Evolutionary conservation across 2,113 vertebrate species (phyloP).

Genomic region (Lutjanus erythropterus): DNA sequence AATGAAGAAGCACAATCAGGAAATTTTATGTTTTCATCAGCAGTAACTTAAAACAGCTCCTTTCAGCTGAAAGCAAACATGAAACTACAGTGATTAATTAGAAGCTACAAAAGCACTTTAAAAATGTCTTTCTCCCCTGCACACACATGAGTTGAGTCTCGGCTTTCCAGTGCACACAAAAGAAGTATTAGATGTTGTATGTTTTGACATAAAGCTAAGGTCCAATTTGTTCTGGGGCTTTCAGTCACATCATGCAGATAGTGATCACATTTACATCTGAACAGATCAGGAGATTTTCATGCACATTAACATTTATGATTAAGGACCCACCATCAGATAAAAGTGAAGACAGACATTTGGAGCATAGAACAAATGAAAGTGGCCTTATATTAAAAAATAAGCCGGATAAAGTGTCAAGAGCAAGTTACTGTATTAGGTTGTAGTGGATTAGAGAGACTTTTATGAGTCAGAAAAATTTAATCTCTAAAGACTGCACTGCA

Average conservation of each 20-base stretch:
- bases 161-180: too few species aligned
- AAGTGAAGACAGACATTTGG: neutral
- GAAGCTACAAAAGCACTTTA: too few species aligned
- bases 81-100: too few species aligned
- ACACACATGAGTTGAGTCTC: too few species aligned
- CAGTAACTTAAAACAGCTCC: too few species aligned
- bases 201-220: neutral
- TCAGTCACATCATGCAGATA: neutral
- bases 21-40: too few species aligned
- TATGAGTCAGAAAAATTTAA: slow-evolving; percentile 1
- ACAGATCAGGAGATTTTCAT: neutral
- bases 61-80: too few species aligned
- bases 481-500: neutral
- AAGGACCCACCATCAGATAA: neutral
- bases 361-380: neutral
- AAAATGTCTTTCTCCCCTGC: too few species aligned
- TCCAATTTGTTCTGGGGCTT: neutral
- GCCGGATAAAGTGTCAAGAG: neutral
- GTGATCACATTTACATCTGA: too few species aligned
- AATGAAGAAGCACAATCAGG: too few species aligned
- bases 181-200: neutral
- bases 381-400: too few species aligned
- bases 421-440: neutral
- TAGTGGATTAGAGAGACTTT: neutral
- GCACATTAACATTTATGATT: neutral